phyloP scores from a whole-genome alignment of 2,797 vertebrate species.

The Oryzias dopingdopingensis region DNA sequence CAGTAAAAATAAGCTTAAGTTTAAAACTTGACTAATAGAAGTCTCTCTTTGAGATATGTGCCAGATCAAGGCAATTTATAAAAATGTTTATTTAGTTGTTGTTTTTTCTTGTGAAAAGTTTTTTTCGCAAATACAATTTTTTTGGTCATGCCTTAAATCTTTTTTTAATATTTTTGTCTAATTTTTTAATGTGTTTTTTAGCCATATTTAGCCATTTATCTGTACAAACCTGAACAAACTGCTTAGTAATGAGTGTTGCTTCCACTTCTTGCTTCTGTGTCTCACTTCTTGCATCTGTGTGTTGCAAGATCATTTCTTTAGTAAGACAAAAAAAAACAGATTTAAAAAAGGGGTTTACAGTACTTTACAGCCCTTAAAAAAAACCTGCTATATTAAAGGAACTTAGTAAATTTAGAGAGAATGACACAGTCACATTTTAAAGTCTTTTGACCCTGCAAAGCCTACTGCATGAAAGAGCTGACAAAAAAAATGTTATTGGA shows the following conservation, averaged over 20 bases:
- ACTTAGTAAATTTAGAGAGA: no score
- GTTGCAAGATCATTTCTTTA: slow-evolving; percentile 7
- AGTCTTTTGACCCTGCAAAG: no score
- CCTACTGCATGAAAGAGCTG: no score
- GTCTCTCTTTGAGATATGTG: slow-evolving; percentile 19
- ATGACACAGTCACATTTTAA: no score
- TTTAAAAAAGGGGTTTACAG: no score
- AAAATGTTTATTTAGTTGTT: slow-evolving; percentile 2
- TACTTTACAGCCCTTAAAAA: no score
- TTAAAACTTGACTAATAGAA: slow-evolving; percentile 25
- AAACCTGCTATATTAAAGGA: no score
- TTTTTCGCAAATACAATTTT: slow-evolving; percentile 1
- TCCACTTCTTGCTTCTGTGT: slow-evolving; percentile 33
- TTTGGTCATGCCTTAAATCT: not conserved
- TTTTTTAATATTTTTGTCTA: not conserved
- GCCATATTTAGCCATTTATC: slow-evolving; percentile 1
- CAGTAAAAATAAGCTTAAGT: slow-evolving; percentile 26
- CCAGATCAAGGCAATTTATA: slow-evolving; percentile 8
- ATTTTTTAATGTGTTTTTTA: no score
- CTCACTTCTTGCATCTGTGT: slow-evolving; percentile 27
- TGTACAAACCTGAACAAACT: not conserved
- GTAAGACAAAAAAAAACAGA: no score
- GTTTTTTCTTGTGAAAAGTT: slow-evolving; percentile 1
- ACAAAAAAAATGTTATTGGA: no score
- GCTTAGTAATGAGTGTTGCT: slow-evolving; percentile 3